These are phyloP conservation scores for Ramazzottius varieornatus DNA, from an alignment of 2,888 invertebrate species.

Conservation along the genomic window DNA sequence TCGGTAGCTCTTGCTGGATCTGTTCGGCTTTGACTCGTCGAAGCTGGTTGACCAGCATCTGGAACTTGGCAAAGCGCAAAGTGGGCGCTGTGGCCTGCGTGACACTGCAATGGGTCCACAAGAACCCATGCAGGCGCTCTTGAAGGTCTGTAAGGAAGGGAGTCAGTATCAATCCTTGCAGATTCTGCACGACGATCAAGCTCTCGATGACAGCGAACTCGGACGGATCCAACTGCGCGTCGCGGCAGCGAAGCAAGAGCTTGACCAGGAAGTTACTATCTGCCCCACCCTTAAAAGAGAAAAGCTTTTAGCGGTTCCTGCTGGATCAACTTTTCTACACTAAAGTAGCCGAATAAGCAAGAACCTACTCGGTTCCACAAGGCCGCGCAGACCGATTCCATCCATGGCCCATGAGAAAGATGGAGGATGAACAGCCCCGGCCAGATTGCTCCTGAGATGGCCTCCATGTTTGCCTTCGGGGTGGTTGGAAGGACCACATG, in stretches of 20 bases:
- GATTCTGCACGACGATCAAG: background rate
- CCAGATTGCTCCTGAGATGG: background rate
- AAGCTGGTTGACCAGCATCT: background rate
- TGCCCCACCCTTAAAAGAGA: background rate
- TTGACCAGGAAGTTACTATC: background rate
- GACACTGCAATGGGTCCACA: background rate
- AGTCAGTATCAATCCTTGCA: background rate
- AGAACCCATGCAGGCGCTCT: background rate
- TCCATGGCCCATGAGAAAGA: background rate
- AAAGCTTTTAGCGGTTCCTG: no score
- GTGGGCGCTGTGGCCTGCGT: background rate
- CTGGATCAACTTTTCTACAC: background rate
- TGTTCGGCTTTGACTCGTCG: conserved; percentile 1
- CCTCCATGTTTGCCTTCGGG: background rate
- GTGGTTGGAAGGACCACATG: background rate
- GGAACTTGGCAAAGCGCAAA: background rate
- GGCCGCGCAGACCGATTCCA: background rate
- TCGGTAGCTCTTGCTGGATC: background rate
- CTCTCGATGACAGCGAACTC: conserved; percentile 2
- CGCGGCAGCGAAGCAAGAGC: background rate
- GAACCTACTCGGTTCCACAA: background rate
- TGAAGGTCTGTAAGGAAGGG: background rate
- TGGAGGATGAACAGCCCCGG: background rate
- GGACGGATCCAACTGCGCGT: background rate
- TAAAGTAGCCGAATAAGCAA: background rate